Conservation (phyloP, 2,888 invertebrate genomes). For the Osmoderma eremita region DNA sequence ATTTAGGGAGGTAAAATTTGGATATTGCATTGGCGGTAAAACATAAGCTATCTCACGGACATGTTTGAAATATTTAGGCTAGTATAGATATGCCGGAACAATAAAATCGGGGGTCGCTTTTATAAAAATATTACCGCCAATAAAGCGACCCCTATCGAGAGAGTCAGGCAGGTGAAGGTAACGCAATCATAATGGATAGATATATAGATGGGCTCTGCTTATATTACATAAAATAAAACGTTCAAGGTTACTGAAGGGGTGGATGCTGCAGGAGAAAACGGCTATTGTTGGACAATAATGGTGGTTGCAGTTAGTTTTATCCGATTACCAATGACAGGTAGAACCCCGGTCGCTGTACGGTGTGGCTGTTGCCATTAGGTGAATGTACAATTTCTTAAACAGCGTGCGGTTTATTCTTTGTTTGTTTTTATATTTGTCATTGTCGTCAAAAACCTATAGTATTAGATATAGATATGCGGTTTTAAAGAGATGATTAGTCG, state of each 20-base stretch:
- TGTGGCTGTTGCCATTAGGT: not conserved
- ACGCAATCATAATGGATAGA: constrained; percentile 14
- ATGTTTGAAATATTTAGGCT: not conserved
- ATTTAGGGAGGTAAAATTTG: too few species aligned
- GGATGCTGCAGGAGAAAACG: constrained; percentile 1
- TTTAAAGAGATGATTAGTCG: too few species aligned
- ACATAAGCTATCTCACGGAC: too few species aligned
- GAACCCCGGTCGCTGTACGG: not conserved
- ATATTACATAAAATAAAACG: constrained; percentile 20
- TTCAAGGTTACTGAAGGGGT: constrained; percentile 24
- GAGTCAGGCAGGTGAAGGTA: not conserved
- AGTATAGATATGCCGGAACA: not conserved
- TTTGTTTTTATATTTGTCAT: too few species aligned
- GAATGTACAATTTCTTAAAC: not conserved
- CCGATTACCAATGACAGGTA: constrained; percentile 29
- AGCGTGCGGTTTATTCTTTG: not conserved
- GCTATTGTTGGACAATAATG: constrained; percentile 20
- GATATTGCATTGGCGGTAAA: too few species aligned
- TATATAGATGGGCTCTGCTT: too few species aligned
- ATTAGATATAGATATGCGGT: too few species aligned
- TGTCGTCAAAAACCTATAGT: too few species aligned
- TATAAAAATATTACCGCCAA: not conserved
- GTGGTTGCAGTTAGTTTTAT: constrained; percentile 31
- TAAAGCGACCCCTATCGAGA: not conserved
- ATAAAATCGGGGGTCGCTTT: not conserved